Evolutionary conservation across 2,888 invertebrate species (phyloP).

Genomic region (Hipparchia sbordonii): DNA sequence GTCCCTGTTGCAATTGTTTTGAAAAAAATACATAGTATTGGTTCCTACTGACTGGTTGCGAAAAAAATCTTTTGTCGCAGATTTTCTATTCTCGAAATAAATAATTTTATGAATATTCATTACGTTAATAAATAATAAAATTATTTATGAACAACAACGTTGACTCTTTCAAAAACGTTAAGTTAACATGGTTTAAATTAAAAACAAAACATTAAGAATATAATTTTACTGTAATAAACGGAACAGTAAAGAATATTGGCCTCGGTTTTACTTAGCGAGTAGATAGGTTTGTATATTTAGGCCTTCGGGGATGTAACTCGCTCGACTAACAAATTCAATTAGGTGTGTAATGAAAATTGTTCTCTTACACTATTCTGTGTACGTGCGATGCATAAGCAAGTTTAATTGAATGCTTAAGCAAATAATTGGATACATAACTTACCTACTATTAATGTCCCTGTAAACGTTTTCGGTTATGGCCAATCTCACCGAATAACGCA

Average conservation of each 20-base stretch:
- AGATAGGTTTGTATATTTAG: conserved; percentile 22
- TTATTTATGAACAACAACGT: background rate
- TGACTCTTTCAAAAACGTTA: background rate
- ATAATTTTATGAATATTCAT: too few relatives aligned
- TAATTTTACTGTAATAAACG: conserved; percentile 14
- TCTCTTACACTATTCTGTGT: conserved; percentile 40
- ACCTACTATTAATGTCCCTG: too few relatives aligned
- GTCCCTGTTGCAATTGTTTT: too few relatives aligned
- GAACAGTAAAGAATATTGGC: conserved; percentile 40
- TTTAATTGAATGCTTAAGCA: conserved; percentile 7
- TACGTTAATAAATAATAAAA: too few relatives aligned
- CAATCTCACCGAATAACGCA: too few relatives aligned
- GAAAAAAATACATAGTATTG: too few relatives aligned
- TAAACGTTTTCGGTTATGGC: too few relatives aligned
- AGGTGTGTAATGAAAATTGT: conserved; percentile 45
- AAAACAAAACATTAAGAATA: too few relatives aligned
- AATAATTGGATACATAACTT: background rate
- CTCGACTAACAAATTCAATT: conserved; percentile 45
- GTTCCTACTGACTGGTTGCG: too few relatives aligned
- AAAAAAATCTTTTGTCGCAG: too few relatives aligned
- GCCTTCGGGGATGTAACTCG: conserved; percentile 36
- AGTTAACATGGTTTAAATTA: too few relatives aligned
- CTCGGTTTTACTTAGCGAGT: conserved; percentile 36
- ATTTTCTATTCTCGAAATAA: too few relatives aligned
- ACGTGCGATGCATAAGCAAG: conserved; percentile 34